Evolutionary conservation across 2,113 vertebrate species (phyloP).

Genomic region (Chinchilla lanigera): DNA sequence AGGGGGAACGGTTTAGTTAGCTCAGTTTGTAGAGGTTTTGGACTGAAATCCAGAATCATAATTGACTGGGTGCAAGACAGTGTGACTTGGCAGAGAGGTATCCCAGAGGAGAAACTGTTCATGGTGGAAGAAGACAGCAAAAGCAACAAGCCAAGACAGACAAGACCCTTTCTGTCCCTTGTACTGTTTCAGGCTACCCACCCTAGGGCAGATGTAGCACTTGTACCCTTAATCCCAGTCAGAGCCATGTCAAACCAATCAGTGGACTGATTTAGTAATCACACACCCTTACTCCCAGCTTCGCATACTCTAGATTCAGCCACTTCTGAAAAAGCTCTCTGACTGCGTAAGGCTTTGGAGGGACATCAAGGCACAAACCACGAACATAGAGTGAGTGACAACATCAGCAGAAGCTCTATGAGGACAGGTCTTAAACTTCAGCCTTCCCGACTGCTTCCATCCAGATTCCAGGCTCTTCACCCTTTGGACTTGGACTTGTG

Average conservation of each 20-base stretch:
- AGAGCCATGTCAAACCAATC: neutral
- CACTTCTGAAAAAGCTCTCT: neutral
- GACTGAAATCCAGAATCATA: neutral
- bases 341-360: neutral
- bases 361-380: neutral
- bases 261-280: neutral
- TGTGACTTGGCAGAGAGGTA: neutral
- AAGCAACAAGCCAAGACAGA: neutral
- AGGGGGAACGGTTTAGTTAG: neutral
- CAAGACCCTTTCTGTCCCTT: neutral
- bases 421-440: neutral
- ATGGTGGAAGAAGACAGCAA: neutral
- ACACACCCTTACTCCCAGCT: neutral
- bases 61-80: neutral
- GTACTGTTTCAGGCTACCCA: neutral
- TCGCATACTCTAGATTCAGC: neutral
- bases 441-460: neutral
- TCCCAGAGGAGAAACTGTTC: neutral
- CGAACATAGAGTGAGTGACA: neutral
- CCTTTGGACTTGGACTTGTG: neutral
- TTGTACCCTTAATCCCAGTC: neutral
- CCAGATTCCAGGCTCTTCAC: neutral
- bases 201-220: neutral
- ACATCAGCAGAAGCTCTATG: too few species aligned
- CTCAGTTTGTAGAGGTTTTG: neutral